Conservation (phyloP, 2,797 vertebrate genomes). For the Urosaurus nigricauda region DNA sequence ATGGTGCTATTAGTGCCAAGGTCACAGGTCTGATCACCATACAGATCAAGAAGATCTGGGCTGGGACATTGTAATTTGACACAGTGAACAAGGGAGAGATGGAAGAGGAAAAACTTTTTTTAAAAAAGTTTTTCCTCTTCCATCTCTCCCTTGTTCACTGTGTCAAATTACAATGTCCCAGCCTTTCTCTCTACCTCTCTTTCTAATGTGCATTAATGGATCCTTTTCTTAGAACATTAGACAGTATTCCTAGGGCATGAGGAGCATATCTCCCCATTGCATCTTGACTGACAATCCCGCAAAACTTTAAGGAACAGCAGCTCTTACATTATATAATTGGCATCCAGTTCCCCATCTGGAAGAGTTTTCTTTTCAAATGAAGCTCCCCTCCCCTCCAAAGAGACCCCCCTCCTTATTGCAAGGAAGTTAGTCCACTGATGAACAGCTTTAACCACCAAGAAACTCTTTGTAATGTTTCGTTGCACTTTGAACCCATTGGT, state of each 20-base stretch:
- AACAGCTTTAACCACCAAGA: background rate
- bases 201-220: background rate
- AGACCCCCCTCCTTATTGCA: background rate
- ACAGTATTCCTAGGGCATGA: background rate
- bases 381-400: too few relatives aligned
- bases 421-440: background rate
- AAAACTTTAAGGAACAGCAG: background rate
- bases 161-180: background rate
- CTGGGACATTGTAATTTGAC: background rate
- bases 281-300: too few relatives aligned
- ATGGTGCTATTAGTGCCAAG: too few relatives aligned
- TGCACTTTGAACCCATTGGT: background rate
- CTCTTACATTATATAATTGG: background rate
- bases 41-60: too few relatives aligned
- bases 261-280: background rate
- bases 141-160: background rate
- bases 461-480: background rate
- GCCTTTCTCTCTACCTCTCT: background rate
- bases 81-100: background rate
- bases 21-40: too few relatives aligned
- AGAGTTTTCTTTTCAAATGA: background rate
- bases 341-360: background rate
- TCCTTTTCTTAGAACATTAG: background rate
- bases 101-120: background rate
- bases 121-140: background rate